Base-by-base conservation (phyloP, 2,797 vertebrate species). In the Pangasius sanitwongsei region DNA sequence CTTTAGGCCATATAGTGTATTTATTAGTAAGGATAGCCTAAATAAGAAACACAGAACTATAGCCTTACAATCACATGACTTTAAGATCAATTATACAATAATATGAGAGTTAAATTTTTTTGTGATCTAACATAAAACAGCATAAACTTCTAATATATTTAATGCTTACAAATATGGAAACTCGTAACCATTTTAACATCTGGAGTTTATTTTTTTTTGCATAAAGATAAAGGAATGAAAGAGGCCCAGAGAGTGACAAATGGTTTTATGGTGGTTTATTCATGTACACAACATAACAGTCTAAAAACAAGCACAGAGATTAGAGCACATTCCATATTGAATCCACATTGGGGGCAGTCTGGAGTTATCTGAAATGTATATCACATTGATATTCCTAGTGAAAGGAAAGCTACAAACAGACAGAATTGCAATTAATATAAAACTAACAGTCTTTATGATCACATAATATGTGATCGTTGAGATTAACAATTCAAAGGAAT, bases 301-400 rank as follows among this genome's bases (percentile, higher is more conserved):
- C 96, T 96, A 96, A 95, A 96, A 96, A 96, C 95, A 94, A 92
- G 96, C 95, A 96, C 93, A 93, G 94, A 96, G 91, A 95, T 94
- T 94, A 94, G 95, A 91, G 94, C 94, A 96, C 93, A 90, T 94
- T 91, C 94, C 93, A 93, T 94, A 95, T 94, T 94, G 95, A 91
- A 91, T 93, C 90, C 87, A 93, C 92, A 92, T 89, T 92, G 94
- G 18, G 72, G 94, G 90, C 89, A 92, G 94, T 95, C 95, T 93
- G 94, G 91, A 84, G 94, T 95, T 93, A 94, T 95, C 90, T 91
- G 61, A 94, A 93, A 94, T 94, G 92, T 93, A 92, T 93, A 94
- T 94, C 92, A 94, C 93, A 94, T 88, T 87, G 93, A 93, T 92
- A 94, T 93, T 94, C 94, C 95, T 96, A 96, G 93, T 89, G 93